Percentiles rank a stretch among this genome's conserved stretches.
phyloP scores from a whole-genome alignment of 2,113 vertebrate species.

The Chaetodon trifascialis region DNA sequence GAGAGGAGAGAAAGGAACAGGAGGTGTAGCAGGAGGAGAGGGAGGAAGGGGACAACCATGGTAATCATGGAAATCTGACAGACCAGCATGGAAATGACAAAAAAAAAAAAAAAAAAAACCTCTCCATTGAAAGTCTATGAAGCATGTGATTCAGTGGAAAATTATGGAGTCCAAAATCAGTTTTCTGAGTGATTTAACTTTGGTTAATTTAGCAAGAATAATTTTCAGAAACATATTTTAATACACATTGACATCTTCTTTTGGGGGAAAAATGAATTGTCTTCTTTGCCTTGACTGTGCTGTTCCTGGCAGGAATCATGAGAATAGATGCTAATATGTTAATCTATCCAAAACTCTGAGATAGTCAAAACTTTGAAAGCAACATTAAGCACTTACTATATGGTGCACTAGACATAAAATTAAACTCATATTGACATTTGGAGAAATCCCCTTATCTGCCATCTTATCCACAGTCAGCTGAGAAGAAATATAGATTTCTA shows the following conservation, averaged over 20 bases:
- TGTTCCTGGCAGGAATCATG: constrained; percentile 3
- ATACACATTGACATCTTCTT: constrained; percentile 16
- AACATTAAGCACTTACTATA: background rate
- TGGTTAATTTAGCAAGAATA: constrained; percentile 30
- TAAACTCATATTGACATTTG: background rate
- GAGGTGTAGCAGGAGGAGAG: constrained; percentile 23
- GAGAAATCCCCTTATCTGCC: constrained; percentile 6
- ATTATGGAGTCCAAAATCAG: constrained; percentile 26
- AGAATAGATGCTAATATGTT: background rate
- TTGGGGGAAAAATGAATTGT: background rate
- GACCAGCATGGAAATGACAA: constrained; percentile 65
- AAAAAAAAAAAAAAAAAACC: constrained; percentile 49
- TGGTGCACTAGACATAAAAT: background rate
- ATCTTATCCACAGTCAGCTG: background rate
- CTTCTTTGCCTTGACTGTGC: background rate
- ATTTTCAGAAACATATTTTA: constrained; percentile 23
- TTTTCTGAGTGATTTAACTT: constrained; percentile 37
- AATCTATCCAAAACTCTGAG: background rate
- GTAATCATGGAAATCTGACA: constrained; percentile 72
- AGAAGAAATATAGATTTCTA: background rate
- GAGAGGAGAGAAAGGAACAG: constrained; percentile 34
- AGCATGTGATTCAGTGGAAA: constrained; percentile 35
- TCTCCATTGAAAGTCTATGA: constrained; percentile 36
- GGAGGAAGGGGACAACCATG: constrained; percentile 66
- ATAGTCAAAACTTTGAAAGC: background rate